These are phyloP conservation scores for Elgaria multicarinata DNA, from an alignment of 2,113 vertebrate genomes.

Conservation along the genomic window DNA sequence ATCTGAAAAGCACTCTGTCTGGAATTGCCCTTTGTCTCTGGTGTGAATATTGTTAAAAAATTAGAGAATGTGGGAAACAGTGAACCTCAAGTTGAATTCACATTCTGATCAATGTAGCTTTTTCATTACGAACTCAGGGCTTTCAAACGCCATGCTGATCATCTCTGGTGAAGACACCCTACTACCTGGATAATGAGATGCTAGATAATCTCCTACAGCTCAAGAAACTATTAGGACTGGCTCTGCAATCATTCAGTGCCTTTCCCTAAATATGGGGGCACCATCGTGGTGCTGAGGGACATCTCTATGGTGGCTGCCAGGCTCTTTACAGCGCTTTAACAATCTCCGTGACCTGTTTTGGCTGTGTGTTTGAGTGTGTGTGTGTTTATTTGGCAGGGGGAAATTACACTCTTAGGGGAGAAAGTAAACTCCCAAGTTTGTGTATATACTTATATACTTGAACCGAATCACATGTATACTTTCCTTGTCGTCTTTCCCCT, in stretches of 20 bases:
- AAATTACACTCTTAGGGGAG: background rate
- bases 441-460: background rate
- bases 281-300: too few relatives aligned
- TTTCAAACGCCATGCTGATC: background rate
- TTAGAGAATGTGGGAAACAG: too few relatives aligned
- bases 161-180: background rate
- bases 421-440: background rate
- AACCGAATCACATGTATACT: background rate
- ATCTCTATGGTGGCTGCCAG: too few relatives aligned
- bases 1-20: background rate
- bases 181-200: background rate
- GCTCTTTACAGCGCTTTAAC: too few relatives aligned
- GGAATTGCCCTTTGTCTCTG: background rate
- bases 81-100: background rate
- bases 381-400: background rate
- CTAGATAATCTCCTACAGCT: background rate
- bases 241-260: rapidly evolving
- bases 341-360: too few relatives aligned
- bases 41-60: too few relatives aligned
- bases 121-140: background rate
- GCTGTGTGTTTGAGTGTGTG: background rate
- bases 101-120: background rate
- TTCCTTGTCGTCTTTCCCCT: background rate
- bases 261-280: background rate
- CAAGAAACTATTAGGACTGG: background rate